Evolutionary conservation across 2,797 vertebrate species (phyloP).

Genomic region (Glyptemys insculpta): DNA sequence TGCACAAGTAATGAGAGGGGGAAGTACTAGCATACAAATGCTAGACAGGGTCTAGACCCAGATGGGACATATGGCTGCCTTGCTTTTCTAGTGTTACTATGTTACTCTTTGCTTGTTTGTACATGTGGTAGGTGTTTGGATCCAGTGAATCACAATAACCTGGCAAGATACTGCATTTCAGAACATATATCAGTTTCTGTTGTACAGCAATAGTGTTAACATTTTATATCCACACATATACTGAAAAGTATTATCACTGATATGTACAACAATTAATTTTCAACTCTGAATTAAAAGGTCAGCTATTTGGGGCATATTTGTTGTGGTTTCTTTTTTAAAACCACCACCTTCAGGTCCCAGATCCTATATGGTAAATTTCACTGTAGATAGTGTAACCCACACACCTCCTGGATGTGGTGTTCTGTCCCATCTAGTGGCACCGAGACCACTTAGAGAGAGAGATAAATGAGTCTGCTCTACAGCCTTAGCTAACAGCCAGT

Average conservation of each 20-base stretch:
- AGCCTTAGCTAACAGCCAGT: too few species aligned
- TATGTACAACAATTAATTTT: not conserved
- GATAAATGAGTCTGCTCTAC: too few species aligned
- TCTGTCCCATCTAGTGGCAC: too few species aligned
- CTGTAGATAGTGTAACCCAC: not conserved
- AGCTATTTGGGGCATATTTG: not conserved
- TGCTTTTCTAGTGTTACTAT: accelerated
- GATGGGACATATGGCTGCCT: not conserved
- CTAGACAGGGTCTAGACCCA: not conserved
- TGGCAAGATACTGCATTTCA: not conserved
- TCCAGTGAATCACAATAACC: not conserved
- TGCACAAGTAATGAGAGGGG: not conserved
- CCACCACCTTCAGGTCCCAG: not conserved
- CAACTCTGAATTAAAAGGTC: not conserved
- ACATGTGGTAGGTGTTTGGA: not conserved
- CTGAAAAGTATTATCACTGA: not conserved
- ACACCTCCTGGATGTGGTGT: too few species aligned
- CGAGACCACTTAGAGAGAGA: too few species aligned
- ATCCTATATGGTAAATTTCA: not conserved
- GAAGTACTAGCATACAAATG: not conserved
- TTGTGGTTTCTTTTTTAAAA: not conserved
- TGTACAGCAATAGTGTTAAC: not conserved
- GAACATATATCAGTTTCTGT: not conserved
- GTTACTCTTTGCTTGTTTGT: not conserved
- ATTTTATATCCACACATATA: not conserved